phyloP scores from a whole-genome alignment of 2,888 invertebrate species.

The Xylota segnis region DNA sequence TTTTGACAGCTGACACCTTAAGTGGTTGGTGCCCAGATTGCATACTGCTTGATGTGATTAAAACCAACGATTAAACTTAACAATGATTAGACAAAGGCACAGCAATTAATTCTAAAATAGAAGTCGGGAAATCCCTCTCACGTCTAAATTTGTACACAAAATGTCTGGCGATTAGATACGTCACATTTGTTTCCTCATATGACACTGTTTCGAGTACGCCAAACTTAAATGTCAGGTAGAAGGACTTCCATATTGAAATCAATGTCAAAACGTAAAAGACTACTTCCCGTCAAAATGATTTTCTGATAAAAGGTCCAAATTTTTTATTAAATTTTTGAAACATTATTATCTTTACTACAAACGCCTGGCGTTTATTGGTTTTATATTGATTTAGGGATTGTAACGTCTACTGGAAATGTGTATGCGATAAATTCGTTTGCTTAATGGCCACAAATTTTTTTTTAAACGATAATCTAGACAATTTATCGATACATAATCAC shows the following conservation, averaged over 20 bases:
- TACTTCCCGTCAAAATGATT: neutral
- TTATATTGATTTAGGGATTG: constrained; percentile 51
- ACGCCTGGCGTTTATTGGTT: constrained; percentile 69
- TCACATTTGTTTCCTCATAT: neutral
- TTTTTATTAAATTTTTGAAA: neutral
- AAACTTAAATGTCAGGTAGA: constrained; percentile 2
- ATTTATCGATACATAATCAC: constrained; percentile 59
- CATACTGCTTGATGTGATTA: too few relatives aligned
- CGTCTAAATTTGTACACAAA: neutral
- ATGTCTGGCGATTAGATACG: constrained; percentile 20
- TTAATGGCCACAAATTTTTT: constrained; percentile 35
- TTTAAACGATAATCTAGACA: constrained; percentile 42
- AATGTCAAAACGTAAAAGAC: constrained; percentile 4
- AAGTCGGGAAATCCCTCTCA: neutral
- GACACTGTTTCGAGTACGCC: constrained; percentile 9
- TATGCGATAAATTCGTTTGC: constrained; percentile 50
- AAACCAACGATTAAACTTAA: too few relatives aligned
- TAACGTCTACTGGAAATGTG: constrained; percentile 38
- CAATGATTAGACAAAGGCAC: too few relatives aligned
- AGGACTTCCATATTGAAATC: constrained; percentile 1
- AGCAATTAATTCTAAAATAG: neutral
- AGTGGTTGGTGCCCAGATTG: too few relatives aligned
- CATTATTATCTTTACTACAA: constrained; percentile 28
- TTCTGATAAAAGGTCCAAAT: neutral
- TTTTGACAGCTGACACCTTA: too few relatives aligned